These are phyloP conservation scores for Drosophila paramelanica DNA, from an alignment of 2,888 invertebrate species.

Conservation along the genomic window DNA sequence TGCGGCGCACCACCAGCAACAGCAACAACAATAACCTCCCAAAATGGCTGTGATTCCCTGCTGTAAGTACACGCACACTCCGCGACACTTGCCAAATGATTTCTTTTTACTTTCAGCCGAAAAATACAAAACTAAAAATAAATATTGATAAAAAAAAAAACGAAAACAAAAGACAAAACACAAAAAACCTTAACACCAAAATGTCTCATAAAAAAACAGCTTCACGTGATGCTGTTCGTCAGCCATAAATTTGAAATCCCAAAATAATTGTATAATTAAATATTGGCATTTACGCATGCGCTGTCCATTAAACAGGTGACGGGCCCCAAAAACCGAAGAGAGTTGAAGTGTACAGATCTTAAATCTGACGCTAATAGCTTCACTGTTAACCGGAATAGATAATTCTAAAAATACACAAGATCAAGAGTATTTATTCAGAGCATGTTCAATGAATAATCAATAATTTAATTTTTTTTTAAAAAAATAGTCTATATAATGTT, in stretches of 20 bases:
- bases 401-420: slow-evolving; percentile 17
- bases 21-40: slow-evolving; percentile 38
- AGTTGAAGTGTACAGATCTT: slow-evolving; percentile 29
- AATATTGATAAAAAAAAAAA: neutral
- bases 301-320: slow-evolving; percentile 40
- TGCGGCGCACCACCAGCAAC: slow-evolving; percentile 19
- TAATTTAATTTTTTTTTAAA: slow-evolving; percentile 23
- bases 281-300: slow-evolving; percentile 58
- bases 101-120: slow-evolving; percentile 11
- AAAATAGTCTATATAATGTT: too few species aligned
- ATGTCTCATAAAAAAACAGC: slow-evolving; percentile 40
- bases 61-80: slow-evolving; percentile 57
- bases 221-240: slow-evolving; percentile 53
- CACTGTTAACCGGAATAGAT: slow-evolving; percentile 15
- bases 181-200: slow-evolving; percentile 3
- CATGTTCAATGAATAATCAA: slow-evolving; percentile 10
- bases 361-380: slow-evolving; percentile 45
- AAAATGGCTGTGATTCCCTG: slow-evolving; percentile 71
- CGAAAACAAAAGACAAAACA: neutral
- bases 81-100: slow-evolving; percentile 1
- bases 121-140: neutral
- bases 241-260: slow-evolving; percentile 31
- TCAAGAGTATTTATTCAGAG: neutral
- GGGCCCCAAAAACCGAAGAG: slow-evolving; percentile 10
- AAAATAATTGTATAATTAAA: slow-evolving; percentile 36